These are phyloP conservation scores for Pseudococcus longispinus DNA, from an alignment of 2,888 invertebrate species.

Conservation along the genomic window DNA sequence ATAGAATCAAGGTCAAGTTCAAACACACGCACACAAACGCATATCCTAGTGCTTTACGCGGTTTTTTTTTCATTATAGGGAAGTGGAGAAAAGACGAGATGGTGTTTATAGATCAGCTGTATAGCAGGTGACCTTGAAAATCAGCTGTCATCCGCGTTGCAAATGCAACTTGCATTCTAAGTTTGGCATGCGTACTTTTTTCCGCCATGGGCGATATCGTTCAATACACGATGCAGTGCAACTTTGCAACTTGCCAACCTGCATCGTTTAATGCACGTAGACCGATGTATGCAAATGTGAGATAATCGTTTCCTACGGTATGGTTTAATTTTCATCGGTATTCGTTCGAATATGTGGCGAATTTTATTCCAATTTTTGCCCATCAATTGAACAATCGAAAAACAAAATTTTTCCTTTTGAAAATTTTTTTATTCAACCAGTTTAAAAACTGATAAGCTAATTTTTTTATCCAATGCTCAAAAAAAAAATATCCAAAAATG, in stretches of 20 bases:
- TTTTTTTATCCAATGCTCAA: too few species aligned
- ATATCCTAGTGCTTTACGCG: conserved; percentile 8
- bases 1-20: conserved; percentile 55
- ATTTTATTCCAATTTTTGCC: too few species aligned
- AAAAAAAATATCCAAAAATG: too few species aligned
- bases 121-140: conserved; percentile 48
- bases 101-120: conserved; percentile 50
- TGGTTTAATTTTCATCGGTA: too few species aligned
- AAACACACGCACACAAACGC: conserved; percentile 46
- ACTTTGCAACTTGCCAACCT: conserved; percentile 4
- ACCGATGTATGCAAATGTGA: neutral
- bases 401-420: too few species aligned
- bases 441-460: too few species aligned
- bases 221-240: neutral
- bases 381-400: too few species aligned
- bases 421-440: too few species aligned
- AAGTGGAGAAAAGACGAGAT: conserved; percentile 29
- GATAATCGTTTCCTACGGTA: neutral
- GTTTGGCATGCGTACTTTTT: conserved; percentile 31
- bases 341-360: too few species aligned
- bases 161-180: conserved; percentile 48
- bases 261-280: neutral
- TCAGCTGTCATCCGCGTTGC: conserved; percentile 49
- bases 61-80: conserved; percentile 18
- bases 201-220: conserved; percentile 22